Percentiles rank a stretch among this genome's conserved stretches.
phyloP scores from a whole-genome alignment of 2,888 invertebrate species.

The Xylocampa areola region DNA sequence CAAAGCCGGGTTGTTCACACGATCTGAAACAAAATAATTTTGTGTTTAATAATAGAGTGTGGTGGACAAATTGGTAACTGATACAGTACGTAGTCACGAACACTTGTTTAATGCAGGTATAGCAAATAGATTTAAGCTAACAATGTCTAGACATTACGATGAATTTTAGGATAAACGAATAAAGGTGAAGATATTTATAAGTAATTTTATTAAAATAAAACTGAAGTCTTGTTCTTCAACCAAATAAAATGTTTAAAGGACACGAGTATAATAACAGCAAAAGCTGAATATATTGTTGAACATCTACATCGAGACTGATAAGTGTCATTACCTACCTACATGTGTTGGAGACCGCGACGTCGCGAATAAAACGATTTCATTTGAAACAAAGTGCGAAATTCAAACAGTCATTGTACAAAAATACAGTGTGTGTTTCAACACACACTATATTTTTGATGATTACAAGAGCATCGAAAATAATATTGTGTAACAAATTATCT shows the following conservation, averaged over 20 bases:
- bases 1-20: slow-evolving; percentile 74
- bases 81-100: slow-evolving; percentile 53
- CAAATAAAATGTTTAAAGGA: slow-evolving; percentile 5
- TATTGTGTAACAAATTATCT: no score
- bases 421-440: slow-evolving; percentile 20
- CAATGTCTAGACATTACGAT: slow-evolving; percentile 45
- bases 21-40: slow-evolving; percentile 83
- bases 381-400: slow-evolving; percentile 29
- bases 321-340: slow-evolving; percentile 23
- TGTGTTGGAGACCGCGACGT: slow-evolving; percentile 14
- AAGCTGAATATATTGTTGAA: background rate
- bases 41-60: slow-evolving; percentile 73
- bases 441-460: no score
- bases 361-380: slow-evolving; percentile 13
- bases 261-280: slow-evolving; percentile 1
- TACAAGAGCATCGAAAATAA: no score
- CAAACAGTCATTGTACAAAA: slow-evolving; percentile 33
- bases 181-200: no score
- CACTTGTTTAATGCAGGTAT: slow-evolving; percentile 41
- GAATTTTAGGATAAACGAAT: background rate
- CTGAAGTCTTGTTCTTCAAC: slow-evolving; percentile 3
- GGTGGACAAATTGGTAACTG: slow-evolving; percentile 66
- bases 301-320: slow-evolving; percentile 14
- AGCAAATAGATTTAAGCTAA: slow-evolving; percentile 40
- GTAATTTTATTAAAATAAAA: background rate